These are phyloP conservation scores for Fregata magnificens DNA, from an alignment of 2,113 vertebrate genomes.

Conservation along the genomic window DNA sequence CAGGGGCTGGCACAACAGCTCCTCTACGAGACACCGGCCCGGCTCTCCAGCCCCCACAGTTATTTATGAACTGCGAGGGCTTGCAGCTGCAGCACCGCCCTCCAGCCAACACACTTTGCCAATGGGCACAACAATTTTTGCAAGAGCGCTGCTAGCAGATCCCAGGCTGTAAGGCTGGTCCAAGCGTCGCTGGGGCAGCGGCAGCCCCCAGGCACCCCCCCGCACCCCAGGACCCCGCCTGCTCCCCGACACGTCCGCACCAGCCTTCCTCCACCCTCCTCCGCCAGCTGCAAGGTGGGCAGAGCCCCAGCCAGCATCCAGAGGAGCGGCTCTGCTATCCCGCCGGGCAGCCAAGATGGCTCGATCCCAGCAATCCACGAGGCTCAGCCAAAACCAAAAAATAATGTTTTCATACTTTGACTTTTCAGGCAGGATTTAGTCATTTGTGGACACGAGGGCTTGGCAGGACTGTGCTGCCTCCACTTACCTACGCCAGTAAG, in stretches of 20 bases:
- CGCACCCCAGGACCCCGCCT: accelerated
- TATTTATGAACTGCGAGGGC: background rate
- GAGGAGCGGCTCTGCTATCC: background rate
- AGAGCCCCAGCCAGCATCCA: background rate
- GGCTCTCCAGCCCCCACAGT: background rate
- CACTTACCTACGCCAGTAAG: background rate
- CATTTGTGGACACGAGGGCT: slow-evolving; percentile 44
- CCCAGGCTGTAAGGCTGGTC: background rate
- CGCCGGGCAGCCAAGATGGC: background rate
- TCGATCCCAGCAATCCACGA: background rate
- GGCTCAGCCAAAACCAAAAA: slow-evolving; percentile 43
- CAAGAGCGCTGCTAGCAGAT: background rate
- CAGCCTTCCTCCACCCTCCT: background rate
- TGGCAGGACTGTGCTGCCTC: background rate
- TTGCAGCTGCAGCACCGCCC: background rate
- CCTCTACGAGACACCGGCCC: background rate
- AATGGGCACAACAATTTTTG: background rate
- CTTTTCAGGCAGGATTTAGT: slow-evolving; percentile 61
- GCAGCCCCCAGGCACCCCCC: background rate
- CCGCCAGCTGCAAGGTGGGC: background rate
- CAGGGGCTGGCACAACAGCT: background rate
- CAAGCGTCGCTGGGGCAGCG: accelerated
- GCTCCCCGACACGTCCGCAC: background rate
- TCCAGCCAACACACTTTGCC: background rate
- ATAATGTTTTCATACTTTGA: slow-evolving; percentile 43